These are phyloP conservation scores for Nemotelus nigrinus DNA, from an alignment of 2,888 invertebrate genomes.

Conservation along the genomic window DNA sequence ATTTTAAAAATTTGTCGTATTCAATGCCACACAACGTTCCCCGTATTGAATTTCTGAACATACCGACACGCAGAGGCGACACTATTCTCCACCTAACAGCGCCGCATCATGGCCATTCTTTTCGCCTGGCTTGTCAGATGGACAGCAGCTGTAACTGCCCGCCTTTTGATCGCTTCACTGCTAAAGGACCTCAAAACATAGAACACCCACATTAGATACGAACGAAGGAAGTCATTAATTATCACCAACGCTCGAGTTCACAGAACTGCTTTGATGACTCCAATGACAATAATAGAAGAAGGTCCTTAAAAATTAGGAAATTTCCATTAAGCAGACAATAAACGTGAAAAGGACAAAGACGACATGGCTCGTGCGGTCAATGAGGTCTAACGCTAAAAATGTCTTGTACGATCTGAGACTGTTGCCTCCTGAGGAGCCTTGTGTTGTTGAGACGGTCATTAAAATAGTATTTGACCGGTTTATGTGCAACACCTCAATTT, in stretches of 20 bases:
- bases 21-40: too few species aligned
- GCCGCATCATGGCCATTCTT: background rate
- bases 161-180: conserved; percentile 29
- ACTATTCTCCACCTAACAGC: background rate
- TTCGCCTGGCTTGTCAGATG: background rate
- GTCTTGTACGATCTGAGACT: background rate
- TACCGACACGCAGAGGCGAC: conserved; percentile 5
- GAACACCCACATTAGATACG: conserved; percentile 42
- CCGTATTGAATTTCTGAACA: conserved; percentile 8
- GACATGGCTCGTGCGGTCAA: conserved; percentile 38
- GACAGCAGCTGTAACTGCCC: conserved; percentile 29
- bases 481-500: conserved; percentile 29
- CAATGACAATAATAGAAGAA: conserved; percentile 11
- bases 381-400: conserved; percentile 29
- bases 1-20: too few species aligned
- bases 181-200: conserved; percentile 39
- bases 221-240: conserved; percentile 42
- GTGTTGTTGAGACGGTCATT: background rate
- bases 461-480: background rate
- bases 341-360: conserved; percentile 4
- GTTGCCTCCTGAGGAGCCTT: background rate
- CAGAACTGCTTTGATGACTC: conserved; percentile 15
- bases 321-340: conserved; percentile 25
- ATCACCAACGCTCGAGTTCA: conserved; percentile 34
- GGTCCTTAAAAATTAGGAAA: conserved; percentile 28